phyloP scores from a whole-genome alignment of 1,140 invertebrate species.

The Cydia fagiglandana region DNA sequence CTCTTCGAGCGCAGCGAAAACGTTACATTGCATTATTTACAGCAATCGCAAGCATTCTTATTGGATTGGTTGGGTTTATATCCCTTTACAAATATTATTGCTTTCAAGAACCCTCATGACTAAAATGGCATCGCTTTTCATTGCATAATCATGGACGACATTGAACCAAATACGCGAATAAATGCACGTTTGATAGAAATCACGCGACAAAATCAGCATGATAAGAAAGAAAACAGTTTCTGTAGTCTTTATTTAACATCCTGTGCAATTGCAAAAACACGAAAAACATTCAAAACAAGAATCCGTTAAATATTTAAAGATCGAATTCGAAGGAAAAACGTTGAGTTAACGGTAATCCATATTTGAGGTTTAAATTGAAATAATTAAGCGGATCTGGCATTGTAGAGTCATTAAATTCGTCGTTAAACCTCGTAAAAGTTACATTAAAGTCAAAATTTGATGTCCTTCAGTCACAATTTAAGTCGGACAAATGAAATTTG shows the following conservation, averaged over 20 bases:
- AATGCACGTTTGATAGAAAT: slow-evolving; percentile 17
- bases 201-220: neutral
- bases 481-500: slow-evolving; percentile 42
- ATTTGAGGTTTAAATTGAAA: neutral
- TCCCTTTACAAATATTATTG: neutral
- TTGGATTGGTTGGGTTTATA: neutral
- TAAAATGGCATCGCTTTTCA: slow-evolving; percentile 26
- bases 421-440: neutral
- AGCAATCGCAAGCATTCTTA: neutral
- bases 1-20: slow-evolving; percentile 3
- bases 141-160: slow-evolving; percentile 33
- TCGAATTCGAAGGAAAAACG: slow-evolving; percentile 75
- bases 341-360: slow-evolving; percentile 59
- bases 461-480: slow-evolving; percentile 22
- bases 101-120: neutral
- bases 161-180: slow-evolving; percentile 32
- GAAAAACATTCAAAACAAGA: slow-evolving; percentile 58
- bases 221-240: neutral
- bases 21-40: neutral
- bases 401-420: neutral
- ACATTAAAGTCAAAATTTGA: neutral
- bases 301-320: slow-evolving; percentile 77
- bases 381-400: slow-evolving; percentile 1
- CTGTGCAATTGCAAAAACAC: slow-evolving; percentile 4
- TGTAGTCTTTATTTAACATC: neutral